Evolutionary conservation across 2,797 vertebrate species (phyloP).

Genomic region (Schizopygopsis pylzovi): DNA sequence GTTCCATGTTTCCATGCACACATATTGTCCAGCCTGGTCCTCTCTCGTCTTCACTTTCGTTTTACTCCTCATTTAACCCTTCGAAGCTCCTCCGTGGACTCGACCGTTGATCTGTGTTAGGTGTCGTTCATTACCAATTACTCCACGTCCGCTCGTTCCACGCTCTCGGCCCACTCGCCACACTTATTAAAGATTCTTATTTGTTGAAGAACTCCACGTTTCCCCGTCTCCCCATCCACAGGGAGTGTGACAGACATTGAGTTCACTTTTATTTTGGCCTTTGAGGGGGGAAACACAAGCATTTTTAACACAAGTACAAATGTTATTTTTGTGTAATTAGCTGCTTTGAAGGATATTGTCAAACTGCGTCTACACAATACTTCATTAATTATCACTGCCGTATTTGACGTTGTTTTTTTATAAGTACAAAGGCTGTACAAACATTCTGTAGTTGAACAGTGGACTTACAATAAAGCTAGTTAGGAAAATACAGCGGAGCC

Average conservation of each 20-base stretch:
- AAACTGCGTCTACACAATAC: background rate
- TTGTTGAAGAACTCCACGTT: no score
- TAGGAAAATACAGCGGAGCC: background rate
- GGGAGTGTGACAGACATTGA: background rate
- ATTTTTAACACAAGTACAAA: constrained; percentile 11
- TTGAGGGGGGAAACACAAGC: background rate
- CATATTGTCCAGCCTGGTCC: no score
- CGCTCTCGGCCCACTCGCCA: no score
- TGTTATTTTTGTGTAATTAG: constrained; percentile 10
- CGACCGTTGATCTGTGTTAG: no score
- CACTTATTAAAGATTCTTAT: no score
- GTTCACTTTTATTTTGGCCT: background rate
- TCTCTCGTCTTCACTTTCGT: no score
- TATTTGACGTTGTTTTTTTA: constrained; percentile 4
- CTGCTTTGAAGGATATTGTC: background rate
- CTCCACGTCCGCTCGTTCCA: no score
- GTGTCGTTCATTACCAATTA: no score
- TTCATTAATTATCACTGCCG: background rate
- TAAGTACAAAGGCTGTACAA: background rate
- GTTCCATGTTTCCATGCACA: no score
- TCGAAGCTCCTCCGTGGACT: no score
- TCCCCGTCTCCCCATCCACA: no score
- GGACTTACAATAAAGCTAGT: constrained; percentile 5
- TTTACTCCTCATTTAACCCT: no score
- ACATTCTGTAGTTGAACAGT: background rate